Percentiles rank a stretch among this genome's conserved stretches.
These are phyloP conservation scores for Lates japonicus DNA, from an alignment of 2,797 vertebrate species.

Conservation along the genomic window DNA sequence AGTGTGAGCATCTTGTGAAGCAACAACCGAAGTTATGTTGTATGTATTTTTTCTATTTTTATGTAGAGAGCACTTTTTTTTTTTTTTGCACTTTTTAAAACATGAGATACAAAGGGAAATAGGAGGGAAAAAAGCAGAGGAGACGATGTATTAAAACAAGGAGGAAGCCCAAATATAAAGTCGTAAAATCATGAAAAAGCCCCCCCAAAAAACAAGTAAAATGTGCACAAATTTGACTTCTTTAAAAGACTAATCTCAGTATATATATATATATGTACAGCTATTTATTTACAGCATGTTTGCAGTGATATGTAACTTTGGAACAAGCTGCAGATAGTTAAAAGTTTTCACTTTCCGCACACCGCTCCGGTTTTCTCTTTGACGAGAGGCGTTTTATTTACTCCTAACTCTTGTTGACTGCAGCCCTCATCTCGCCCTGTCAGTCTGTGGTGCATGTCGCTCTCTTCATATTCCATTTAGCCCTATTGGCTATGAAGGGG, in stretches of 20 bases:
- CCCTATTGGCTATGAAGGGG: conserved; percentile 76
- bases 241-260: neutral
- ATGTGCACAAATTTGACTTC: neutral
- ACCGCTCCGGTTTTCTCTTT: neutral
- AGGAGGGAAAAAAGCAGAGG: neutral
- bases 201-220: neutral
- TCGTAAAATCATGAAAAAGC: neutral
- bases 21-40: neutral
- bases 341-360: neutral
- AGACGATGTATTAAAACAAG: neutral
- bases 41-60: neutral
- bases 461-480: conserved; percentile 71
- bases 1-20: neutral
- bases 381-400: conserved; percentile 60
- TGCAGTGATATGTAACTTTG: neutral
- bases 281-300: neutral
- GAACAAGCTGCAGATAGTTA: neutral
- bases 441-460: conserved; percentile 63
- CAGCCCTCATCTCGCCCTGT: conserved; percentile 50
- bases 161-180: neutral
- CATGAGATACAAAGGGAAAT: neutral
- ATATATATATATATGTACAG: too few species aligned
- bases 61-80: neutral
- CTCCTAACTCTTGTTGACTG: conserved; percentile 61
- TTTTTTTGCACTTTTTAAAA: neutral